These are phyloP conservation scores for Campoplex capitator DNA, from an alignment of 2,888 invertebrate genomes.

Conservation along the genomic window DNA sequence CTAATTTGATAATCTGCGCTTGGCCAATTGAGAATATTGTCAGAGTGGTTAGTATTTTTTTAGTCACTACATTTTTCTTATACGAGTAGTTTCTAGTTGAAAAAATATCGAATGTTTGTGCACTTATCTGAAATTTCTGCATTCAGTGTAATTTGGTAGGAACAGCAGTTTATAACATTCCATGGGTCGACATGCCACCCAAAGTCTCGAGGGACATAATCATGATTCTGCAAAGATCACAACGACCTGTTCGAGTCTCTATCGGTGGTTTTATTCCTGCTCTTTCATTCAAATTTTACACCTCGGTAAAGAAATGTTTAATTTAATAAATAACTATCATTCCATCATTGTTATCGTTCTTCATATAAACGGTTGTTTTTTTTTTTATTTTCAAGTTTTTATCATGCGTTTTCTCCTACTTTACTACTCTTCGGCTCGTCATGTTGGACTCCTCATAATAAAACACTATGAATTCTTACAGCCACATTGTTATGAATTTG, in stretches of 20 bases:
- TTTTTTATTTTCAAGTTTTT: slow-evolving; percentile 35
- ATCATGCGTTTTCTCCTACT: slow-evolving; percentile 41
- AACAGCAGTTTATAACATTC: slow-evolving; percentile 8
- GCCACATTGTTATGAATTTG: not conserved
- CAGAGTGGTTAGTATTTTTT: slow-evolving; percentile 22
- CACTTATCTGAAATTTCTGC: not conserved
- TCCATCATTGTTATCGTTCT: not conserved
- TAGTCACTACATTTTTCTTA: too few relatives aligned
- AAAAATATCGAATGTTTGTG: not conserved
- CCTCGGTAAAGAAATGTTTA: slow-evolving; percentile 53
- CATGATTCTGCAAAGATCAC: slow-evolving; percentile 43
- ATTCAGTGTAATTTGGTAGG: slow-evolving; percentile 23
- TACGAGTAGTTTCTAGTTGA: too few relatives aligned
- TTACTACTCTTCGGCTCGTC: slow-evolving; percentile 32
- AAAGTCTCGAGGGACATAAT: slow-evolving; percentile 12
- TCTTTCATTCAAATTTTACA: slow-evolving; percentile 69
- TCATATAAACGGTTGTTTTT: not conserved
- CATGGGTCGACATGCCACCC: slow-evolving; percentile 34
- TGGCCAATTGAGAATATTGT: slow-evolving; percentile 60
- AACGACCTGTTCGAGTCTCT: slow-evolving; percentile 62
- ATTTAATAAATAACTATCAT: not conserved
- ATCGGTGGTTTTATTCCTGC: slow-evolving; percentile 22
- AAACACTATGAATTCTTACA: not conserved
- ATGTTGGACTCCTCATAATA: not conserved
- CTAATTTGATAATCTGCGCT: slow-evolving; percentile 35